These are phyloP conservation scores for Coregonus sp. DNA, from an alignment of 2,797 vertebrate genomes.

Conservation along the genomic window DNA sequence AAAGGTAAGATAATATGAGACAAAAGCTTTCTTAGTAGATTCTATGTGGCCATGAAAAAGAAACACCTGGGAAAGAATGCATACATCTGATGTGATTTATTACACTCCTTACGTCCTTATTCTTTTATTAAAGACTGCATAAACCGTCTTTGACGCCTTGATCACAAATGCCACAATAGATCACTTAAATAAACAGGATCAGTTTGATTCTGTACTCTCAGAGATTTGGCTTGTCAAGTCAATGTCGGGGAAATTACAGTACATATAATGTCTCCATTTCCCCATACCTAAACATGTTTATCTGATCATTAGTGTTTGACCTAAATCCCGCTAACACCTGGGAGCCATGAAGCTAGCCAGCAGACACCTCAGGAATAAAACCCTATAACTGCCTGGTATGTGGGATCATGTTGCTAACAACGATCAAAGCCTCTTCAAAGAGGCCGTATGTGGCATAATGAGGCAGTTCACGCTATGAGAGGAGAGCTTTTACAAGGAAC, in stretches of 20 bases:
- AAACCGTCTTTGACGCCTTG: neutral
- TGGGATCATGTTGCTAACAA: constrained; percentile 41
- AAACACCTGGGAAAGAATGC: no score
- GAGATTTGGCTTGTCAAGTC: constrained; percentile 5
- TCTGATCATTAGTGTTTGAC: constrained; percentile 35
- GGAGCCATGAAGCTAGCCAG: constrained; percentile 34
- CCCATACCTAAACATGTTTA: constrained; percentile 19
- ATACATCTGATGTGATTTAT: neutral
- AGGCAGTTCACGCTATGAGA: constrained; percentile 54
- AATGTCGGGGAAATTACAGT: constrained; percentile 4
- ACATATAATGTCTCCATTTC: neutral
- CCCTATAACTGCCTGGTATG: constrained; percentile 11
- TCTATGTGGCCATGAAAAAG: neutral
- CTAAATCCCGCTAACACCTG: constrained; percentile 40
- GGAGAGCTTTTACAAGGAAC: constrained; percentile 59
- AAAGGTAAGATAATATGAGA: no score
- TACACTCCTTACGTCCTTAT: neutral
- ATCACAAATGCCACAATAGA: neutral
- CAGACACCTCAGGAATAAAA: constrained; percentile 32
- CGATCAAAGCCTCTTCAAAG: constrained; percentile 56
- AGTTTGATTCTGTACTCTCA: neutral
- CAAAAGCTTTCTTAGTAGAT: neutral
- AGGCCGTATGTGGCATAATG: constrained; percentile 48
- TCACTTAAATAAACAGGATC: neutral
- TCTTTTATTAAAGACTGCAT: neutral